Evolutionary conservation across 2,797 vertebrate species (phyloP), one percentile per base, ranked within the genome.

Genomic region (Staurois parvus): DNA sequence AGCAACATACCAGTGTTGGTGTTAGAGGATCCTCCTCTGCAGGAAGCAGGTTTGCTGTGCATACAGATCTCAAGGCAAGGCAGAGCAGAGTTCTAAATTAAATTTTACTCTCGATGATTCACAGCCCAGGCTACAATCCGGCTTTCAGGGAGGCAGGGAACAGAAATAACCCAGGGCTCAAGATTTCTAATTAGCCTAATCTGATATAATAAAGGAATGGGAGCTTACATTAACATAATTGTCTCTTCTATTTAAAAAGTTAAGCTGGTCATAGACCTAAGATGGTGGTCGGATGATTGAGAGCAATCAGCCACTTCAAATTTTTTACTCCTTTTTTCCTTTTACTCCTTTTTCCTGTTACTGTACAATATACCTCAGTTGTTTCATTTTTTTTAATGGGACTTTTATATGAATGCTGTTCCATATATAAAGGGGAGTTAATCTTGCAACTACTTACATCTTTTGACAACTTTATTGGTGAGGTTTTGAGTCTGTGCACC

Each of bases 111-210:
- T 85, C 88, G 88, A 88, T 92, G 91, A 90, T 90, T 88, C 87
- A 88, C 72, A 79, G 77, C 86, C 8, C 10, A 88, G 86, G 64
- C 89, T 84, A 84, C 64, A 89, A 84, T 91, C 92, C 89, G 59
- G 17, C 1, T 90, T 88, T 88, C 90, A 88, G 89, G 83, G 87
- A 87, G 88, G 62, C 89, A 89, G 87, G 88, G 86, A 90, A 75
- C 91, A 90, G 91, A 90, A 91, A 90, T 90, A 89, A 88, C 88
- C 86, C 73, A 80, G 84, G 90, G 90, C 92, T 91, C 88, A 88
- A 77, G 59, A 74, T 90, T 90, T 89, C 87, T 85, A 88, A 84
- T 91, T 90, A 88, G 87, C 79, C 89, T 92, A 92, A 91, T 91
- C 86, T 32, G 83, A 92, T 91, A 86, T 90, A 84, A 76, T 90